phyloP scores from a whole-genome alignment of 2,113 vertebrate species.

The Riparia riparia region DNA sequence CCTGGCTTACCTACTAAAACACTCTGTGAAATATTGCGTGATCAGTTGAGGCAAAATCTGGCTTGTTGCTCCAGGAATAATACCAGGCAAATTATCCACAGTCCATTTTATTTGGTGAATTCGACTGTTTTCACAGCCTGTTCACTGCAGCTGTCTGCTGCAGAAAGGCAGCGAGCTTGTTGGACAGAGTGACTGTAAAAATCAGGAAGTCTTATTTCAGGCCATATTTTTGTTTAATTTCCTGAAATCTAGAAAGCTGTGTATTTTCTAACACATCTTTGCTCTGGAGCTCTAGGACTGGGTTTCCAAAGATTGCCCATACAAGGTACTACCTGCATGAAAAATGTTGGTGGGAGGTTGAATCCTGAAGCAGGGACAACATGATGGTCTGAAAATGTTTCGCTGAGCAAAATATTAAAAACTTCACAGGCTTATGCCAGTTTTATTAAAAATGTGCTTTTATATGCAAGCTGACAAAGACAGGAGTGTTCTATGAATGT shows the following conservation, averaged over 20 bases:
- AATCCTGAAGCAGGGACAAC: neutral
- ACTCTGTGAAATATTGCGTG: neutral
- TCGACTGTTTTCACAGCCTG: slow-evolving; percentile 29
- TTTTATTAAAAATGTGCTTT: neutral
- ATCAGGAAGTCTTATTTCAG: neutral
- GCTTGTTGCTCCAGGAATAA: slow-evolving; percentile 32
- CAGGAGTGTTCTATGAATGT: neutral
- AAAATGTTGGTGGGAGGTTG: neutral
- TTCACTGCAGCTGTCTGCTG: slow-evolving; percentile 47
- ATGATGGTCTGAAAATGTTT: neutral
- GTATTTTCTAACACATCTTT: neutral
- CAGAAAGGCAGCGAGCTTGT: slow-evolving; percentile 4
- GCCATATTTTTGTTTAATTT: neutral
- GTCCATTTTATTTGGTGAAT: slow-evolving; percentile 44
- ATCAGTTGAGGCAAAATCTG: neutral
- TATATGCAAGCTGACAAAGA: neutral
- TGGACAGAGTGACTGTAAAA: slow-evolving; percentile 29
- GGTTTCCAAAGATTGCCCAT: neutral
- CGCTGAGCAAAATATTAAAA: neutral
- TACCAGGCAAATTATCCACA: slow-evolving; percentile 24
- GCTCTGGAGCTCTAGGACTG: neutral
- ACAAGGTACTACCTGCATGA: neutral
- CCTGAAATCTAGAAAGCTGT: neutral
- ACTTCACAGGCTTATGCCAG: neutral
- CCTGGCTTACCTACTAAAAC: slow-evolving; percentile 17